Percentiles rank a stretch among this genome's conserved stretches.
Evolutionary conservation across 1,140 invertebrate genomes (phyloP).

Genomic region (Drosophila ohnishii): DNA sequence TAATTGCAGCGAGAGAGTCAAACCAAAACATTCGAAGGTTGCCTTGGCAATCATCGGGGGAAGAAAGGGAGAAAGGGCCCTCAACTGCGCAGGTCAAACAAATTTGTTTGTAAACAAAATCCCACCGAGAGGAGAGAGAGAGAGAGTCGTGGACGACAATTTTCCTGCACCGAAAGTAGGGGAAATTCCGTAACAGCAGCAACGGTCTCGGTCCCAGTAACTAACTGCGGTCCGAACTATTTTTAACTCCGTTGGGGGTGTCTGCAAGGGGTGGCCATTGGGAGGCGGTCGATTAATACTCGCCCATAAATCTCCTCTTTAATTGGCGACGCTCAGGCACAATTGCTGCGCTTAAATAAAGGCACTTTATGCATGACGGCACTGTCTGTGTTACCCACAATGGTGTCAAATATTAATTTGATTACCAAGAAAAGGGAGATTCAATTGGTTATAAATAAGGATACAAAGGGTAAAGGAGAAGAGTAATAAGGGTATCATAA

Average conservation of each 20-base stretch:
- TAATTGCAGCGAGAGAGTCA: constrained; percentile 57
- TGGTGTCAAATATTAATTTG: constrained; percentile 23
- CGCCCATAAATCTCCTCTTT: constrained; percentile 33
- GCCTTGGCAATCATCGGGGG: constrained; percentile 33
- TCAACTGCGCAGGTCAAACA: constrained; percentile 74
- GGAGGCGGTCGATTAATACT: constrained; percentile 24
- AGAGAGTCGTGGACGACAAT: constrained; percentile 1
- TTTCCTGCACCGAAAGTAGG: constrained; percentile 37
- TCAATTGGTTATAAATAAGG: constrained; percentile 3
- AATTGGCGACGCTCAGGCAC: constrained; percentile 34
- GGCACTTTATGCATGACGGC: constrained; percentile 22
- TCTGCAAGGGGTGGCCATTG: constrained; percentile 17
- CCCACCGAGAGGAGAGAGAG: constrained; percentile 20
- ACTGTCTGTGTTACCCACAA: not conserved
- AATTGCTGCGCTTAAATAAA: constrained; percentile 23
- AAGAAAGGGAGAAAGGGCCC: constrained; percentile 7
- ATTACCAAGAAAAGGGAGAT: not conserved
- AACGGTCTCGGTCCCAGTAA: constrained; percentile 34
- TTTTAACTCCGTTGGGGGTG: constrained; percentile 23
- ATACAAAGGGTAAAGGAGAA: not conserved
- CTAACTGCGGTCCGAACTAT: constrained; percentile 47
- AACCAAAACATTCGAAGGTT: constrained; percentile 55
- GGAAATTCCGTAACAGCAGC: constrained; percentile 47
- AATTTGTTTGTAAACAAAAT: constrained; percentile 78
- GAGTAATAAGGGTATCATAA: too few species aligned